A percentile compares a stretch with the other conserved stretches of the same genome.
Conservation (phyloP, 2,888 invertebrate genomes). For the Willowsia nigromaculata region DNA sequence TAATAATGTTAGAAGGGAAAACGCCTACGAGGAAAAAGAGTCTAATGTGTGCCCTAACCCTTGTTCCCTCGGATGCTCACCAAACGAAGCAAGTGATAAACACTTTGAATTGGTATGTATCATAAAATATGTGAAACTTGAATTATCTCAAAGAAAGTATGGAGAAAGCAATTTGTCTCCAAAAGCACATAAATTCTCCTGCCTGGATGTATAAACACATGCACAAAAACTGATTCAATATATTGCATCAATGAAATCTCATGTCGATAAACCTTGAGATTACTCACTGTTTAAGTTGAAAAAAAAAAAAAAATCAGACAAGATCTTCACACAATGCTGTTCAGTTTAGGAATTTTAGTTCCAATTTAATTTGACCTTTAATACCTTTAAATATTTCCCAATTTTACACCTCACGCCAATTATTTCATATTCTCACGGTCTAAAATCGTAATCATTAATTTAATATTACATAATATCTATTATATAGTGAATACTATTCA, state of each 20-base stretch:
- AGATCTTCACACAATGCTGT: background rate
- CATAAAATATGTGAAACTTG: too few relatives aligned
- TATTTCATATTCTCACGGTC: too few relatives aligned
- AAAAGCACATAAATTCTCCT: background rate
- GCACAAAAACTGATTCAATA: background rate
- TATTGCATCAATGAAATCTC: background rate
- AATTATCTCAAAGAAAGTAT: background rate
- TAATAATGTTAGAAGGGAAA: background rate
- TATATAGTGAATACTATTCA: too few relatives aligned
- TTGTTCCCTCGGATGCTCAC: background rate
- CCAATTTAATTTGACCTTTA: too few relatives aligned
- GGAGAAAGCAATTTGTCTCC: background rate
- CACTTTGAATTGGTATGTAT: background rate
- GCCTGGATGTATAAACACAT: slow-evolving; percentile 6
- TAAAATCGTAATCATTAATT: too few relatives aligned
- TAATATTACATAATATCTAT: too few relatives aligned
- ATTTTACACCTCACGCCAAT: too few relatives aligned
- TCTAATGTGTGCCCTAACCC: background rate
- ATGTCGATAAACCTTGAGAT: slow-evolving; percentile 5
- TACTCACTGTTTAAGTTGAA: background rate
- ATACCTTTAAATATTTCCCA: too few relatives aligned
- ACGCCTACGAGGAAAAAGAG: background rate
- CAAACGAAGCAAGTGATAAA: background rate
- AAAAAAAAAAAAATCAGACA: background rate
- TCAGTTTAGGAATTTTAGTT: too few relatives aligned